Conservation (phyloP, 2,797 vertebrate species). For the Microctenopoma stevenorrisi region DNA sequence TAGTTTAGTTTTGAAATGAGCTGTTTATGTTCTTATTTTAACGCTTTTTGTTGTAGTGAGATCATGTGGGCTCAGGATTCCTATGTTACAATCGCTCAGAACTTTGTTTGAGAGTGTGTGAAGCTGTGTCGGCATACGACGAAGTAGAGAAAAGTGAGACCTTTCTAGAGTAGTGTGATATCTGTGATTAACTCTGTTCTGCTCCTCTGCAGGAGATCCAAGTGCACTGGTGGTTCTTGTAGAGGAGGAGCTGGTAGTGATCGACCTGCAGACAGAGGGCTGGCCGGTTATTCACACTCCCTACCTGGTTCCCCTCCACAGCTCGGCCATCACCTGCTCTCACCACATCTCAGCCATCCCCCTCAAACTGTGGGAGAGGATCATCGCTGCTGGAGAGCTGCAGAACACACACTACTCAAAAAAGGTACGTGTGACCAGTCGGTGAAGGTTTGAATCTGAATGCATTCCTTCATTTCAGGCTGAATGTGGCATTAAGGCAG, state of each 20-base stretch:
- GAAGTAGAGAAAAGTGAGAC: background rate
- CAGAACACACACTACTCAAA: constrained; percentile 91
- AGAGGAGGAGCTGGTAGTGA: constrained; percentile 95
- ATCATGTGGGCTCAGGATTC: no score
- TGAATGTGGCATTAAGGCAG: constrained; percentile 13
- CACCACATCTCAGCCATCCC: constrained; percentile 96
- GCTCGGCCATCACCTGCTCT: constrained; percentile 98
- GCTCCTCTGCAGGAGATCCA: constrained; percentile 78
- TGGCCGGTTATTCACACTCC: constrained; percentile 95
- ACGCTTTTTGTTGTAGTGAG: background rate
- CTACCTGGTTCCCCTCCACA: constrained; percentile 96
- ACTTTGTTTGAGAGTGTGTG: no score
- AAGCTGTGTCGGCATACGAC: no score
- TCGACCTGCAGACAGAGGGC: constrained; percentile 90
- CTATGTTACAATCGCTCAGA: background rate
- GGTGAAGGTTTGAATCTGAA: background rate
- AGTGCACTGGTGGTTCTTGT: constrained; percentile 93
- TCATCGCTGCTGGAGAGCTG: constrained; percentile 87
- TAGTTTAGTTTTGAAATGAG: background rate
- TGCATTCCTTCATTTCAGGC: constrained; percentile 31
- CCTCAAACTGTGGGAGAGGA: constrained; percentile 94
- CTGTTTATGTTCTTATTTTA: background rate
- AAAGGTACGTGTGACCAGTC: constrained; percentile 80
- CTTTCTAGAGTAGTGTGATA: background rate
- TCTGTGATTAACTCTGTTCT: background rate